Conservation (phyloP, 2,888 invertebrate species). For the Zootermopsis nevadensis region DNA sequence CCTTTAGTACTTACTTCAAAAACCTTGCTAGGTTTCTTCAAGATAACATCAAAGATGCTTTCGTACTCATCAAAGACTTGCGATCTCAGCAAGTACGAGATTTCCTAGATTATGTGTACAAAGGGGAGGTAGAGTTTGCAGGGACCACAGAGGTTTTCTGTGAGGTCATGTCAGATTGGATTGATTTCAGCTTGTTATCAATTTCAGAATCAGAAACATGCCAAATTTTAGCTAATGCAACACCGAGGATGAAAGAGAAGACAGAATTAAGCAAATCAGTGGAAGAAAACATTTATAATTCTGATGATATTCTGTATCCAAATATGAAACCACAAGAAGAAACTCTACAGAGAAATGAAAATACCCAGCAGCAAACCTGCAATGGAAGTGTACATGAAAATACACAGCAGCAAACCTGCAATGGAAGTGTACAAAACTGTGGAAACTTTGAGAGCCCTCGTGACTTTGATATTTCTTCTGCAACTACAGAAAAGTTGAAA, state of each 20-base stretch:
- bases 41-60: slow-evolving; percentile 43
- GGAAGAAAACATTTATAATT: neutral
- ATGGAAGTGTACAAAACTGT: neutral
- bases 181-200: slow-evolving; percentile 51
- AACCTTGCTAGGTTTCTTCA: slow-evolving; percentile 38
- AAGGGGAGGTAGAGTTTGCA: slow-evolving; percentile 49
- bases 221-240: slow-evolving; percentile 9
- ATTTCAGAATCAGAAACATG: slow-evolving; percentile 27
- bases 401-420: neutral
- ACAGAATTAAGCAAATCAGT: neutral
- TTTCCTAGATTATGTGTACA: slow-evolving; percentile 50
- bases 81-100: slow-evolving; percentile 38
- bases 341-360: neutral
- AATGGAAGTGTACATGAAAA: too few relatives aligned
- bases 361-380: neutral
- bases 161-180: slow-evolving; percentile 49
- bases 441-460: neutral
- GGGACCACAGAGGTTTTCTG: slow-evolving; percentile 48
- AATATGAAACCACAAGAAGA: neutral
- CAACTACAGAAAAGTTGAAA: neutral
- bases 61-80: slow-evolving; percentile 45
- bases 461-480: neutral
- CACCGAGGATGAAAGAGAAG: neutral
- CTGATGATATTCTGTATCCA: neutral
- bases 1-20: slow-evolving; percentile 50